Evolutionary conservation across 2,113 vertebrate genomes (phyloP).

Genomic region (Nothobranchius kuhntae): DNA sequence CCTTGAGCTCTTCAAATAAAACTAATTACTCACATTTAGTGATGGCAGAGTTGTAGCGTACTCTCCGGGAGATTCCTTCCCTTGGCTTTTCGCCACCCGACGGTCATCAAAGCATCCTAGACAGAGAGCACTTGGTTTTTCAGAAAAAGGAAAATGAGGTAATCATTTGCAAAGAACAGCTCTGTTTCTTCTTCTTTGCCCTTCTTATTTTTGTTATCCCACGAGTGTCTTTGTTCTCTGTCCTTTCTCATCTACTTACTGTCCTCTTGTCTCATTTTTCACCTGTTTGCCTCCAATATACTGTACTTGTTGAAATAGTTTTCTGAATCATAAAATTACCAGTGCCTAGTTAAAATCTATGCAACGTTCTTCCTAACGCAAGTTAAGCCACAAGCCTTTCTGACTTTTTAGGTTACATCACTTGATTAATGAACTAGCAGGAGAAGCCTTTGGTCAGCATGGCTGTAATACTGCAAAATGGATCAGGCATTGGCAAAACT

Average conservation of each 20-base stretch:
- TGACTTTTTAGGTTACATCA: slow-evolving; percentile 22
- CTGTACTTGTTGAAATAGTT: slow-evolving; percentile 12
- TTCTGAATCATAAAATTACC: slow-evolving; percentile 42
- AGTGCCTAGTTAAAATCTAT: slow-evolving; percentile 18
- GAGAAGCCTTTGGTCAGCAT: slow-evolving; percentile 30
- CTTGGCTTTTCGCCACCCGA: slow-evolving; percentile 13
- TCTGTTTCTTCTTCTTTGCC: neutral
- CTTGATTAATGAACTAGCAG: slow-evolving; percentile 48
- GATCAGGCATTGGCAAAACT: slow-evolving; percentile 30
- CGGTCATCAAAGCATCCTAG: neutral
- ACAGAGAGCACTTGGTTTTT: slow-evolving; percentile 1
- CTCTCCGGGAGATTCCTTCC: slow-evolving; percentile 18
- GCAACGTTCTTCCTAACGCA: slow-evolving; percentile 2
- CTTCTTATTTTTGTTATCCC: neutral
- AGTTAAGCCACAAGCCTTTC: slow-evolving; percentile 21
- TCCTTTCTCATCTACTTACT: neutral
- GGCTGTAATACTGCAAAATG: slow-evolving; percentile 23
- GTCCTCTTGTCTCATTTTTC: neutral
- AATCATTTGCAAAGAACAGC: neutral
- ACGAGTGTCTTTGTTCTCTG: neutral
- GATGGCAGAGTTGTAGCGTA: slow-evolving; percentile 8
- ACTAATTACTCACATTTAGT: slow-evolving; percentile 10
- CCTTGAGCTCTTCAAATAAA: slow-evolving; percentile 29
- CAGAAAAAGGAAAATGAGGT: slow-evolving; percentile 9
- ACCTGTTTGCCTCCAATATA: neutral